phyloP scores from a whole-genome alignment of 2,888 invertebrate species.

The Platynereis dumerilii region DNA sequence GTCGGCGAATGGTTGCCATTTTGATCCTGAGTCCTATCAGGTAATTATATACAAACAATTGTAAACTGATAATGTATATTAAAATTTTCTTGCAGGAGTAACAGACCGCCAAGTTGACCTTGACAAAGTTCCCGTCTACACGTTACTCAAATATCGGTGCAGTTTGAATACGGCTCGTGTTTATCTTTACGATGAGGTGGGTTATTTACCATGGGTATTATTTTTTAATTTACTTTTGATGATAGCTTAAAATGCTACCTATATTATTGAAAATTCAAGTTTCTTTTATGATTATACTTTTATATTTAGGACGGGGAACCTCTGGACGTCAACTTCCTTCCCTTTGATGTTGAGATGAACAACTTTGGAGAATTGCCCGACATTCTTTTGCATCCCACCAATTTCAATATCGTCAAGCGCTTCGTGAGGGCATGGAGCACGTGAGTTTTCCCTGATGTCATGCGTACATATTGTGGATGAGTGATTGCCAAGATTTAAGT shows the following conservation, averaged over 20 bases:
- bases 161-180: constrained; percentile 54
- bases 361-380: constrained; percentile 50
- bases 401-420: constrained; percentile 46
- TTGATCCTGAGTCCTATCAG: no score
- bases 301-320: constrained; percentile 43
- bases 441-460: constrained; percentile 34
- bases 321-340: constrained; percentile 49
- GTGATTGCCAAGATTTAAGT: no score
- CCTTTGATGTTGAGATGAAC: constrained; percentile 53
- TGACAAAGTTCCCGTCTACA: constrained; percentile 39
- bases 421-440: constrained; percentile 58
- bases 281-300: constrained; percentile 6
- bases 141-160: constrained; percentile 45
- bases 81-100: background rate
- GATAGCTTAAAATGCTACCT: background rate
- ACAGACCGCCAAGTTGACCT: constrained; percentile 38
- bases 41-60: no score
- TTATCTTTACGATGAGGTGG: constrained; percentile 49
- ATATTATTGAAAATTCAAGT: background rate
- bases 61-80: no score
- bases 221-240: background rate
- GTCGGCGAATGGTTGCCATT: no score
- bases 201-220: background rate
- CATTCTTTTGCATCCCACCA: constrained; percentile 47
- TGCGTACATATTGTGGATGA: no score